Base-by-base conservation (phyloP, 1,140 invertebrate genomes). In the Papilio polytes region DNA sequence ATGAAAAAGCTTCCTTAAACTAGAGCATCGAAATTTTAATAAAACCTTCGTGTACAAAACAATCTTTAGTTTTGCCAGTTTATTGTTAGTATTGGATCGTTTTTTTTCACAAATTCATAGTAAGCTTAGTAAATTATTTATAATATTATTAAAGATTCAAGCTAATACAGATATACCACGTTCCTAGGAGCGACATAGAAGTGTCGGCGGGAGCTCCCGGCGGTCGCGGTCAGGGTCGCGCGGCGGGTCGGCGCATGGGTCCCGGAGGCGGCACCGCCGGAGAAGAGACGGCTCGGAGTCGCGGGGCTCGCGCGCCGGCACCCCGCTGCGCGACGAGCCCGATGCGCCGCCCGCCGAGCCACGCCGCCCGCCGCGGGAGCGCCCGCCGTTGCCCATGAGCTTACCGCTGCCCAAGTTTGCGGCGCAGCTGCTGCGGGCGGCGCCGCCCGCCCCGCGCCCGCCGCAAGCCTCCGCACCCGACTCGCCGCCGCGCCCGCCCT, bases 371-470 rank as follows among this genome's bases (percentile, higher is more conserved):
- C 95, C 96, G 10, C 89, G 95, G 9, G 96, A 96, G 87, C 95
- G 97, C 15, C 96, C 96, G 81, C 90, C 91, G 76, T 95, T 96
- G 79, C 97, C 98, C 6, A 95, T 98, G 84, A 97, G 97, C 81
- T 91, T 98, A 80, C 98, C 98, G 4, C 93, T 98, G 82, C 98
- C 98, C 2, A 97, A 97, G 90, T 98, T 98, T 89, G 98, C 98
- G 13, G 96, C 97, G 76, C 97, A 97, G 90, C 81, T 93, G 70
- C 96, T 97, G 87, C 91, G 90, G n/a, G 83, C 85, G 12, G 84
- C 93, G 87, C 83, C 95, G 81, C 53, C 85, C 86, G 81, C 94
- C 22, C 95, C 95, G 13, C 94, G 95, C 3, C 84, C 94, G n/a
- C 88, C 92, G 72, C 92, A 95, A 63, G 93, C 95, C 31, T 89